These are phyloP conservation scores for Diloba caeruleocephala DNA, from an alignment of 2,888 invertebrate genomes.

Conservation along the genomic window DNA sequence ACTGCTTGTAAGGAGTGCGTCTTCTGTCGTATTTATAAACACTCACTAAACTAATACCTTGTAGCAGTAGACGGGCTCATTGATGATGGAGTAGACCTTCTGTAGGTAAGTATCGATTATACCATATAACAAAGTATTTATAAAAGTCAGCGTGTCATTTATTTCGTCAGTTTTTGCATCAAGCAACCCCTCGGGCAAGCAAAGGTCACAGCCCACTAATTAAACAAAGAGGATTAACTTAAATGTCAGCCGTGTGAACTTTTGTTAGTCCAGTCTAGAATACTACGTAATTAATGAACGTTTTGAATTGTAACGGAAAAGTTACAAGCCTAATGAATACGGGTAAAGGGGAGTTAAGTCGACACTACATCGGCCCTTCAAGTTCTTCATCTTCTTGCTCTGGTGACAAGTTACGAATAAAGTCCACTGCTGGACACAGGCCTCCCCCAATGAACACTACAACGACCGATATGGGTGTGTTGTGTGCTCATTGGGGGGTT, in stretches of 20 bases:
- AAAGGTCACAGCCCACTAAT: slow-evolving; percentile 45
- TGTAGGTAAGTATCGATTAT: neutral
- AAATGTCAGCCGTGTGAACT: slow-evolving; percentile 54
- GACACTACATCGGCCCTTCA: too few relatives aligned
- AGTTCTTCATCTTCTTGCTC: too few relatives aligned
- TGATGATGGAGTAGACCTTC: slow-evolving; percentile 1
- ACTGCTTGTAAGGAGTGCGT: too few relatives aligned
- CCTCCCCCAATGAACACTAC: too few relatives aligned
- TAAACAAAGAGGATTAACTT: slow-evolving; percentile 27
- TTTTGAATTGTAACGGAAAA: slow-evolving; percentile 37
- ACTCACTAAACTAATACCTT: too few relatives aligned
- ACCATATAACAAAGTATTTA: slow-evolving; percentile 17
- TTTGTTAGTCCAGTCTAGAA: slow-evolving; percentile 7
- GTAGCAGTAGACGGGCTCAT: too few relatives aligned
- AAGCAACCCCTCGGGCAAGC: slow-evolving; percentile 20
- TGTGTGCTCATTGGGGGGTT: too few relatives aligned
- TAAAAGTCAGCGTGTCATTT: slow-evolving; percentile 34
- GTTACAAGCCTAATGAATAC: neutral
- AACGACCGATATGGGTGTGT: too few relatives aligned
- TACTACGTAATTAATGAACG: slow-evolving; percentile 11
- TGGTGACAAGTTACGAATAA: too few relatives aligned
- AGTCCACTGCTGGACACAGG: too few relatives aligned
- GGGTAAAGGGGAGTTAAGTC: too few relatives aligned
- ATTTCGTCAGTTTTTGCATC: slow-evolving; percentile 43
- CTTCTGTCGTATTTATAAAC: too few relatives aligned